These are phyloP conservation scores for Gobio gobio DNA, from an alignment of 2,113 vertebrate species.

Conservation along the genomic window DNA sequence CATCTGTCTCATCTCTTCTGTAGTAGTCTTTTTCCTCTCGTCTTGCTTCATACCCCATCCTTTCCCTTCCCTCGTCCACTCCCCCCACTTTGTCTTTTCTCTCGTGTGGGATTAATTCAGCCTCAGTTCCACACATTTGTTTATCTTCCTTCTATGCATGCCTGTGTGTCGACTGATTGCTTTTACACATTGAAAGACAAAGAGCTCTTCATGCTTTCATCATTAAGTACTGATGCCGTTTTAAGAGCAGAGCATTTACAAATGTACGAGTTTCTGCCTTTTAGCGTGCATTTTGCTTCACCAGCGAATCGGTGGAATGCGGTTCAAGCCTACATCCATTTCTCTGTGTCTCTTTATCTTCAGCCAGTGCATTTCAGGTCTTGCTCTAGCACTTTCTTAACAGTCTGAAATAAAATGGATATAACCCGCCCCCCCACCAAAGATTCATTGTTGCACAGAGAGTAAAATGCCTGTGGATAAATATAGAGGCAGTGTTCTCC, in stretches of 20 bases:
- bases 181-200: background rate
- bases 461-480: background rate
- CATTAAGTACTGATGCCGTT: background rate
- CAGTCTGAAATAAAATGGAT: constrained; percentile 1
- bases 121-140: background rate
- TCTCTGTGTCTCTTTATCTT: constrained; percentile 4
- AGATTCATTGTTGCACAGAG: constrained; percentile 27
- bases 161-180: background rate
- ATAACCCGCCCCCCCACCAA: background rate
- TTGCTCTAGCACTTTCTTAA: background rate
- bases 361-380: constrained; percentile 12
- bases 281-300: background rate
- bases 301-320: background rate
- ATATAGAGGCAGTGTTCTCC: constrained; percentile 17
- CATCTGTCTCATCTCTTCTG: background rate
- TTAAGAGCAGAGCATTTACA: background rate
- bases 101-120: background rate
- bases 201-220: background rate
- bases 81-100: background rate
- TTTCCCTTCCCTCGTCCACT: background rate
- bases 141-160: background rate
- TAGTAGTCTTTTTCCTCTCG: constrained; percentile 20
- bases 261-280: background rate
- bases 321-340: background rate
- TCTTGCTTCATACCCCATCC: background rate